Evolutionary conservation across 2,797 vertebrate species (phyloP).

Genomic region (Picus viridis): DNA sequence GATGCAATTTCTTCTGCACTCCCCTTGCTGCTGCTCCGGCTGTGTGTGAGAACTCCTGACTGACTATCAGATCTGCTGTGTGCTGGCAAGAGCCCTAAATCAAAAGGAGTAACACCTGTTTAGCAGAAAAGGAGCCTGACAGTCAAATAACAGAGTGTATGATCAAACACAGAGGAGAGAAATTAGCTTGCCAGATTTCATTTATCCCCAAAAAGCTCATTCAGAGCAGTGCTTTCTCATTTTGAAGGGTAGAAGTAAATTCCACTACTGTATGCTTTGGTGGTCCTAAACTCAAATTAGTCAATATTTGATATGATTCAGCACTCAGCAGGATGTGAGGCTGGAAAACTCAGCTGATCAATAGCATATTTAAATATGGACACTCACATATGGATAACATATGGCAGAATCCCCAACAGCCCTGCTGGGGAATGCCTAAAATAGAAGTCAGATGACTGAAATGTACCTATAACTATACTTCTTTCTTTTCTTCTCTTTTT

Average conservation of each 20-base stretch:
- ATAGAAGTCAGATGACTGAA: conserved; percentile 40
- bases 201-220: neutral
- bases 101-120: neutral
- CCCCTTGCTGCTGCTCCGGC: conserved; percentile 90
- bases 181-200: neutral
- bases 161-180: neutral
- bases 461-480: neutral
- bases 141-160: neutral
- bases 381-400: neutral
- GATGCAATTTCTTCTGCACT: conserved; percentile 87
- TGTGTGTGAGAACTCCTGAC: conserved; percentile 80
- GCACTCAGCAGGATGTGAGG: neutral
- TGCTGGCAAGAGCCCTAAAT: conserved; percentile 79
- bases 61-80: conserved; percentile 72
- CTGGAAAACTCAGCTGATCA: conserved; percentile 22
- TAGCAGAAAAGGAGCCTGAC: neutral
- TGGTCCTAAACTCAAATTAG: neutral
- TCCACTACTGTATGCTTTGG: neutral
- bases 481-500: neutral
- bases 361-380: neutral
- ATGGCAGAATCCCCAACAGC: conserved; percentile 32
- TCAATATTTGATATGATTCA: conserved; percentile 12
- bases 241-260: conserved; percentile 4
- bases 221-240: neutral
- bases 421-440: conserved; percentile 8